Evolutionary conservation across 2,888 invertebrate genomes (phyloP).

Genomic region (Dicranocentrus wangi): DNA sequence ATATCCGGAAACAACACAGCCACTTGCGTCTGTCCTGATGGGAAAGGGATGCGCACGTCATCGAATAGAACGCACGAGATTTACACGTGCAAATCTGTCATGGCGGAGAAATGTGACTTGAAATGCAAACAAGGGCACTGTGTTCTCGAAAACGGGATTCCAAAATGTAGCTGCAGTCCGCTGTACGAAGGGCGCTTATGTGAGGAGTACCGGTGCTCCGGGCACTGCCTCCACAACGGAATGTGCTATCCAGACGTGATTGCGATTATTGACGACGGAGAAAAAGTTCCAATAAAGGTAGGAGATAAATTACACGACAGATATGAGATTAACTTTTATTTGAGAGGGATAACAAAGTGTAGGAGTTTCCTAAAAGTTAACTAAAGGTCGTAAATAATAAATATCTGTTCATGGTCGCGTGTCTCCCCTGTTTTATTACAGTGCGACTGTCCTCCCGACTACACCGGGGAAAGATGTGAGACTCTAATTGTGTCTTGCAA

Average conservation of each 20-base stretch:
- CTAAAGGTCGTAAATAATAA: too few relatives aligned
- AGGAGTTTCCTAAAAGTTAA: too few relatives aligned
- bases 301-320: background rate
- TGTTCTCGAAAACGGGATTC: slow-evolving; percentile 74
- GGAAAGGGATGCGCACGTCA: slow-evolving; percentile 35
- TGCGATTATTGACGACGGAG: slow-evolving; percentile 71
- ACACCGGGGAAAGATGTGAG: slow-evolving; percentile 82
- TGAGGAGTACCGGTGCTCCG: slow-evolving; percentile 82
- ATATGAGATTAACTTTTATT: slow-evolving; percentile 18
- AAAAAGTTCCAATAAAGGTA: slow-evolving; percentile 74
- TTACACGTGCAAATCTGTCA: slow-evolving; percentile 49
- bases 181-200: slow-evolving; percentile 82
- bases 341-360: too few relatives aligned
- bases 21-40: slow-evolving; percentile 71
- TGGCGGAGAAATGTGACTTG: slow-evolving; percentile 54
- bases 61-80: slow-evolving; percentile 49
- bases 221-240: slow-evolving; percentile 80
- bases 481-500: slow-evolving; percentile 77
- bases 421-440: slow-evolving; percentile 73
- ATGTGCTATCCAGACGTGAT: slow-evolving; percentile 74
- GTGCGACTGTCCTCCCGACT: slow-evolving; percentile 80
- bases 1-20: slow-evolving; percentile 68
- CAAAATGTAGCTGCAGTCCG: slow-evolving; percentile 81
- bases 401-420: too few relatives aligned
- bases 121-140: slow-evolving; percentile 64